Base-by-base conservation (phyloP, 2,888 invertebrate species). In the Clusia tigrina region DNA sequence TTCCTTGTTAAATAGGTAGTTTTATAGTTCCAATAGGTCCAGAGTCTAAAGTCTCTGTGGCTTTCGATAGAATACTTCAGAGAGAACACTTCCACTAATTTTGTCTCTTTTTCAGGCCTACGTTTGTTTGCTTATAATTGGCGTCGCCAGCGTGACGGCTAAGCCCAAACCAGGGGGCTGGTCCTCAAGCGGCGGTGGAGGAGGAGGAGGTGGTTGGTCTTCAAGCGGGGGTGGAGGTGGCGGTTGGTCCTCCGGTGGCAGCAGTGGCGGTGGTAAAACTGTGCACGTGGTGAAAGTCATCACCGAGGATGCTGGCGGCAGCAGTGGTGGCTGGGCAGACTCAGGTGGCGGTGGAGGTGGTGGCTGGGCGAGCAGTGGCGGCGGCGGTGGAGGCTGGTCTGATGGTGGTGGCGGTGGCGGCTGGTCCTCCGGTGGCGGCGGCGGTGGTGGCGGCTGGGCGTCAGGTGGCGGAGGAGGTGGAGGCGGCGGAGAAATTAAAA, bases 101-200 rank as follows among this genome's bases (percentile, higher is more conserved):
- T 22, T 22, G 6, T 48, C 3, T 22, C 61, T 57, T 24, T 67
- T 64, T 24, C 60, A 81, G 82, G 78, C 78, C 55, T 80, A 80
- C 69, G 74, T 82, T 59, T 81, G 80, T 74, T 72, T 81, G 62
- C 66, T 82, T 60, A 67, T 81, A 46, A 74, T 81, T 63, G 80
- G 81, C 62, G 80, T 71, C 23, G 80, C 79, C 66, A 77, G 80
- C 51, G 81, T 81, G 1, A 68, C 77, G 51, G 79, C 77, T 58
- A 81, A 80, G 58, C 80, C 80, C 1, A 81, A 77, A 53, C 82
- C 81, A 2, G 74, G 72, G 5, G 76, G 78, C 17, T 73, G 76
- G 24, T 74, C 70, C 69, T 77, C 76, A 1, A 5, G 64, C 61
- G 65, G 64, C 2, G 60, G 60, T 0, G 58, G 68, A 2, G 69